Conservation (phyloP, 2,113 vertebrate genomes). For the Garra rufa region DNA sequence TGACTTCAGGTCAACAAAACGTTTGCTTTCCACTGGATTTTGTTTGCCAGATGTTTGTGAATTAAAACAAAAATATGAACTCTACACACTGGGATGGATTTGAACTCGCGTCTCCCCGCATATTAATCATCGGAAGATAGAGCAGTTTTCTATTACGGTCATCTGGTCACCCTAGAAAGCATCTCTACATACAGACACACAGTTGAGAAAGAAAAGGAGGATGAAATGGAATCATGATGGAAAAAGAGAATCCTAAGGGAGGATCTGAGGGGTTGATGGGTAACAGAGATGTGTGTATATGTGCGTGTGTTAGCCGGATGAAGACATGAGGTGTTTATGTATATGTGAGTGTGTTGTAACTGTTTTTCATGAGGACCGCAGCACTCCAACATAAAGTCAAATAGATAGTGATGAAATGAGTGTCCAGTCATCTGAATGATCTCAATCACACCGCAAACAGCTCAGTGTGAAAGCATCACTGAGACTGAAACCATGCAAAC, state of each 20-base stretch:
- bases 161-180: conserved; percentile 5
- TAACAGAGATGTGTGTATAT: not conserved
- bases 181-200: not conserved
- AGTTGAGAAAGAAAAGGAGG: not conserved
- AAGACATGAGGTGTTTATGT: conserved; percentile 6
- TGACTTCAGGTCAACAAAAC: not conserved
- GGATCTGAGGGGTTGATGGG: conserved; percentile 10
- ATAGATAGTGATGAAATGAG: not conserved
- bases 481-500: conserved; percentile 16
- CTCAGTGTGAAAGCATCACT: not conserved
- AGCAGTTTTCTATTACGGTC: not conserved
- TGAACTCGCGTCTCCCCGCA: not conserved
- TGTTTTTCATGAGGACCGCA: not conserved
- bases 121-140: not conserved
- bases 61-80: not conserved
- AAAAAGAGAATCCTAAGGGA: not conserved
- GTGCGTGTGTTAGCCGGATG: not conserved
- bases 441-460: not conserved
- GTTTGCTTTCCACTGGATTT: not conserved
- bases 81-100: not conserved
- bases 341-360: conserved; percentile 29
- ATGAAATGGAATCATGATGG: not conserved
- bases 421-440: conserved; percentile 11
- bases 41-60: not conserved
- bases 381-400: conserved; percentile 19